phyloP scores from a whole-genome alignment of 2,113 vertebrate species.

The Psephotus haematonotus region DNA sequence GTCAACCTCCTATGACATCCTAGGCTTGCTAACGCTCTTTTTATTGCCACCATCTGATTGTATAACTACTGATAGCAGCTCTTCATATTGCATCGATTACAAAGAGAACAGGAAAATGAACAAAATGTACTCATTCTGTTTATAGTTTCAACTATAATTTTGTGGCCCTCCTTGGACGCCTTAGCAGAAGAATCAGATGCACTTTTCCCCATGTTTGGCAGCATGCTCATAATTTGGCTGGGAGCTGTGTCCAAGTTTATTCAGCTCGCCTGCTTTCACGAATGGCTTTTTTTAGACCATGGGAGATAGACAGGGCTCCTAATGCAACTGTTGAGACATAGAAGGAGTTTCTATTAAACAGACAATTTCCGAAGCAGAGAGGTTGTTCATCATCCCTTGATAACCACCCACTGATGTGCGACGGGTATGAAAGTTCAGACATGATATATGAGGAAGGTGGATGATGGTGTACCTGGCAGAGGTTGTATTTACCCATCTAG shows the following conservation, averaged over 20 bases:
- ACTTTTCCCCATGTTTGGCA: conserved; percentile 64
- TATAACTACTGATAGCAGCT: conserved; percentile 64
- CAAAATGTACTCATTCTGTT: conserved; percentile 70
- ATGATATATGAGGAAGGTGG: neutral
- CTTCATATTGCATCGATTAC: conserved; percentile 67
- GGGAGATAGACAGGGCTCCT: neutral
- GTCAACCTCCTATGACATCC: conserved; percentile 2
- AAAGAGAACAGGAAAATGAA: conserved; percentile 61
- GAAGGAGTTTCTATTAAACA: neutral
- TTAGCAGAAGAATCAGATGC: conserved; percentile 51
- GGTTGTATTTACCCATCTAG: neutral
- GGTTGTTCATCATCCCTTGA: neutral
- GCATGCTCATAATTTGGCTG: conserved; percentile 14
- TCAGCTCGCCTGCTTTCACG: neutral
- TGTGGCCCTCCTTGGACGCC: conserved; percentile 65
- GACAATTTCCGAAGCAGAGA: neutral
- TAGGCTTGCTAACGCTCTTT: conserved; percentile 50
- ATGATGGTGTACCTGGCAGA: neutral
- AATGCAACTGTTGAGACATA: neutral
- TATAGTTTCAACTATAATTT: conserved; percentile 69
- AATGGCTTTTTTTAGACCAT: neutral
- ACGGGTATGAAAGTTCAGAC: neutral
- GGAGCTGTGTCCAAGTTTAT: conserved; percentile 39
- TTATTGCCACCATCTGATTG: conserved; percentile 72
- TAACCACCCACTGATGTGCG: neutral